Conservation (phyloP, 2,797 vertebrate genomes). For the Catostomus latipinnis region DNA sequence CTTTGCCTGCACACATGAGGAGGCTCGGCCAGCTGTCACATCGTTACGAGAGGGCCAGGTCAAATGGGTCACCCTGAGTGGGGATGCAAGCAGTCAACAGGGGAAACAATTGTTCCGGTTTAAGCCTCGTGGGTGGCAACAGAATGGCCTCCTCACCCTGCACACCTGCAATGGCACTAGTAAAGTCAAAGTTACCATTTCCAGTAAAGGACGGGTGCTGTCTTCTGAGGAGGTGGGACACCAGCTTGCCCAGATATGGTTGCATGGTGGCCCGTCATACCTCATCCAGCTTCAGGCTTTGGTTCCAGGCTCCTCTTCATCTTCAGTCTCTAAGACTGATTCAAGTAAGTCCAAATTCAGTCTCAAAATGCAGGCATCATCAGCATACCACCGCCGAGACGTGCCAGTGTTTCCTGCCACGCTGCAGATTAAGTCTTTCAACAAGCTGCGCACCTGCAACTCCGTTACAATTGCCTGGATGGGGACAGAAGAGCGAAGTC, state of each 20-base stretch:
- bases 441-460: conserved; percentile 86
- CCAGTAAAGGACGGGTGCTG: conserved; percentile 76
- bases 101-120: conserved; percentile 80
- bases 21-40: conserved; percentile 76
- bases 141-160: conserved; percentile 85
- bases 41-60: conserved; percentile 84
- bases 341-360: conserved; percentile 70
- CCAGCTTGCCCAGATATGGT: conserved; percentile 82
- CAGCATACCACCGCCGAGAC: conserved; percentile 81
- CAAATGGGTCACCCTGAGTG: conserved; percentile 77
- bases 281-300: conserved; percentile 77
- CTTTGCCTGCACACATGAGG: conserved; percentile 81
- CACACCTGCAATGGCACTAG: conserved; percentile 79
- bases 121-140: conserved; percentile 81
- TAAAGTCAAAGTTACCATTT: conserved; percentile 79
- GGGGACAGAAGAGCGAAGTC: conserved; percentile 87
- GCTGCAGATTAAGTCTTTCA: conserved; percentile 90
- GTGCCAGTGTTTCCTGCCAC: conserved; percentile 85
- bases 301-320: conserved; percentile 24
- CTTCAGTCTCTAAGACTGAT: background rate
- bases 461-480: conserved; percentile 91
- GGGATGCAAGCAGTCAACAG: conserved; percentile 36
- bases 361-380: conserved; percentile 85
- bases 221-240: conserved; percentile 76
- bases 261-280: conserved; percentile 84